Conservation (phyloP, 1,140 invertebrate genomes). For the Drosophila pseudoananassae region DNA sequence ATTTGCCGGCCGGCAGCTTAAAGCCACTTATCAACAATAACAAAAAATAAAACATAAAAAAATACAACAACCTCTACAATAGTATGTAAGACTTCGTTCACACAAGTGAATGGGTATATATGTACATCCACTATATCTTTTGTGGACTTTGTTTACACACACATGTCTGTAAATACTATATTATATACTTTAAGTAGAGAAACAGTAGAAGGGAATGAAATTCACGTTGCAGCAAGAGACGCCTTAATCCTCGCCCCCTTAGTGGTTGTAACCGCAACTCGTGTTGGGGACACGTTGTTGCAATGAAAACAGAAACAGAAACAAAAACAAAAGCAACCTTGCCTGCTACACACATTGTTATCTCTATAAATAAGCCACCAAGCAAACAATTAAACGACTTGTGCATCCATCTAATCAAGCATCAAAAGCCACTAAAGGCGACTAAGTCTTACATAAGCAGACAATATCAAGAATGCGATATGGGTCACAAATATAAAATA, state of each 20-base stretch:
- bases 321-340: conserved; percentile 26
- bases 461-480: not conserved
- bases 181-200: conserved; percentile 13
- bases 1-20: conserved; percentile 37
- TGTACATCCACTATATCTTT: not conserved
- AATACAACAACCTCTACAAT: not conserved
- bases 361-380: conserved; percentile 38
- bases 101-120: not conserved
- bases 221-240: conserved; percentile 36
- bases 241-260: conserved; percentile 6
- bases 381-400: conserved; percentile 45
- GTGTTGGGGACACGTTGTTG: conserved; percentile 31
- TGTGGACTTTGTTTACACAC: conserved; percentile 6
- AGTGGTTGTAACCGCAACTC: conserved; percentile 32
- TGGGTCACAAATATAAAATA: not conserved
- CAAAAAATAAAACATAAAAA: conserved; percentile 5
- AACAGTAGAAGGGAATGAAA: conserved; percentile 1
- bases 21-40: conserved; percentile 21
- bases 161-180: not conserved
- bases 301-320: conserved; percentile 1
- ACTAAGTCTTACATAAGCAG: conserved; percentile 13
- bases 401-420: conserved; percentile 38
- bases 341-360: conserved; percentile 25
- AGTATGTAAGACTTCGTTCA: conserved; percentile 7
- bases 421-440: conserved; percentile 23